Percentiles rank a stretch among this genome's conserved stretches.
Evolutionary conservation across 2,797 vertebrate genomes (phyloP).

Genomic region (Ceryle rudis): DNA sequence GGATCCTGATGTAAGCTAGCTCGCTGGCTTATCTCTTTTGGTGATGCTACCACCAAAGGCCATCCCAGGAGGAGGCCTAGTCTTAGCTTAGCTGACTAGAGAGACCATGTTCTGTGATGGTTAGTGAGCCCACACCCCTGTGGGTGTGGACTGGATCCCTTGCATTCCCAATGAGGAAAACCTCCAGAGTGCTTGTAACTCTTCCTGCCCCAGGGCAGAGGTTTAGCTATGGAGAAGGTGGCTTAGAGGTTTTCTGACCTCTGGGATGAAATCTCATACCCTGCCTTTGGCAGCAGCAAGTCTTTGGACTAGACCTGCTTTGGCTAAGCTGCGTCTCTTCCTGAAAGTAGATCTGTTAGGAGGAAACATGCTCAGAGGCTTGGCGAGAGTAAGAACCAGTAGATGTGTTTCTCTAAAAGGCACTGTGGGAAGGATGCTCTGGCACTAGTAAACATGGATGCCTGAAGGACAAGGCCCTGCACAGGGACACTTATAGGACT

Average conservation of each 20-base stretch:
- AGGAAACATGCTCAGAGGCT: not conserved
- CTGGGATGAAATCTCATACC: not conserved
- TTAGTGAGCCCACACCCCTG: not conserved
- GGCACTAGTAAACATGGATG: not conserved
- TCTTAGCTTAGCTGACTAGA: not conserved
- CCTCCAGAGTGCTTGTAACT: not conserved
- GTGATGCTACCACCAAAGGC: not conserved
- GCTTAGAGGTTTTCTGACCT: not conserved
- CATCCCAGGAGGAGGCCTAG: not conserved
- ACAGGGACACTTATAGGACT: not conserved
- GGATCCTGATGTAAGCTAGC: not conserved
- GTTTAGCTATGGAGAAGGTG: not conserved
- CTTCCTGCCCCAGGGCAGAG: not conserved
- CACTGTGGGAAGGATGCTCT: not conserved
- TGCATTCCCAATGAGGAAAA: not conserved
- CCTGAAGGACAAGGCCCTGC: not conserved
- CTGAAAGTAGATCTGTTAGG: not conserved
- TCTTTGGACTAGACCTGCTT: not conserved
- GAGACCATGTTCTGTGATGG: fast-evolving
- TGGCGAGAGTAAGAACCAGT: not conserved
- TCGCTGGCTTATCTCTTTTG: not conserved
- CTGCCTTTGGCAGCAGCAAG: not conserved
- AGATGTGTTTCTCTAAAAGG: not conserved
- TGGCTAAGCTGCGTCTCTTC: not conserved
- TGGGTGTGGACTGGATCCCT: not conserved